Evolutionary conservation across 2,113 vertebrate genomes (phyloP).

Genomic region (Montifringilla adamsi): DNA sequence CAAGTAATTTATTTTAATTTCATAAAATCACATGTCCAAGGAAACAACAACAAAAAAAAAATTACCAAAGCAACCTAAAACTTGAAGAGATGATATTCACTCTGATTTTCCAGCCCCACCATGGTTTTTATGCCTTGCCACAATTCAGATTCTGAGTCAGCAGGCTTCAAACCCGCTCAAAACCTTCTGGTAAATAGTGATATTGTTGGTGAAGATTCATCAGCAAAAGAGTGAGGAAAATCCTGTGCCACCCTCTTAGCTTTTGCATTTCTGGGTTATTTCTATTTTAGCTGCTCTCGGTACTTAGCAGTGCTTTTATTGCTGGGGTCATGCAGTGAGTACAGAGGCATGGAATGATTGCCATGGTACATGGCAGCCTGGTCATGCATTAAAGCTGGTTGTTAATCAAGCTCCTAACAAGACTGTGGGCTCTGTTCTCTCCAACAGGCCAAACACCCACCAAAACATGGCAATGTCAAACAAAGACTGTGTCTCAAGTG

Average conservation of each 20-base stretch:
- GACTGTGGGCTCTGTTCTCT: not conserved
- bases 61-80: not conserved
- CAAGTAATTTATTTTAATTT: not conserved
- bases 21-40: not conserved
- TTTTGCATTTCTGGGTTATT: not conserved
- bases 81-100: not conserved
- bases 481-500: not conserved
- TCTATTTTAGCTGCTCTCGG: not conserved
- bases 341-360: conserved; percentile 20
- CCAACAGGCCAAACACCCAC: not conserved
- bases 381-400: conserved; percentile 20
- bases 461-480: not conserved
- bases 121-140: not conserved
- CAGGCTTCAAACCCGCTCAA: not conserved
- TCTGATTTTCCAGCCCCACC: not conserved
- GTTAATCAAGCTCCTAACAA: conserved; percentile 43
- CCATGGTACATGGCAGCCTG: conserved; percentile 23
- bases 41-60: no score
- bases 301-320: not conserved
- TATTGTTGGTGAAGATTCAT: not conserved
- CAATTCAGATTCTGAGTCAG: not conserved
- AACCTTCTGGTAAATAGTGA: not conserved
- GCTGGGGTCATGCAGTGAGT: not conserved
- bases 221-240: not conserved
- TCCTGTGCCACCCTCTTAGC: not conserved